A percentile compares a stretch with the other conserved stretches of the same genome.
Conservation (phyloP, 1,140 invertebrate genomes). For the Phymastichus coffea region DNA sequence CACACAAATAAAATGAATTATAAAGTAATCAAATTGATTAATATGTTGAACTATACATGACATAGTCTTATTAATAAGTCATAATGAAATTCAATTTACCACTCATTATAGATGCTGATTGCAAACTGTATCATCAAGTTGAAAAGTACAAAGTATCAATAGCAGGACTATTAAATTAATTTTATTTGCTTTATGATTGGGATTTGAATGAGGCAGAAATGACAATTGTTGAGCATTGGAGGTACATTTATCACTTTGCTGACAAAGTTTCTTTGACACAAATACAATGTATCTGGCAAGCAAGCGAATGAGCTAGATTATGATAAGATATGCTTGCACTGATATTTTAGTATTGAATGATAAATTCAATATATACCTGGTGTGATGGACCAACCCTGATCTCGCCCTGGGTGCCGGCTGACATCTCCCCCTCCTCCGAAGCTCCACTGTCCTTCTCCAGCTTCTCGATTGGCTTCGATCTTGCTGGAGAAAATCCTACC, state of each 20-base stretch:
- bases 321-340: no score
- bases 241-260: no score
- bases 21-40: no score
- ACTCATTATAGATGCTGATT: not conserved
- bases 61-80: conserved; percentile 1
- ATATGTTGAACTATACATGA: not conserved
- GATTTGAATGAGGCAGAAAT: conserved; percentile 1
- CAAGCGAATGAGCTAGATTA: no score
- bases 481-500: conserved; percentile 54
- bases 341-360: no score
- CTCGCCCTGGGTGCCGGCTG: conserved; percentile 84
- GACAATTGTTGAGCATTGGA: not conserved
- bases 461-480: conserved; percentile 53
- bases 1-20: not conserved
- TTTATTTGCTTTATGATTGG: not conserved
- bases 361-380: conserved; percentile 79
- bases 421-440: conserved; percentile 61
- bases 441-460: conserved; percentile 58
- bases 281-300: no score
- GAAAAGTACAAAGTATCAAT: not conserved
- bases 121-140: not conserved
- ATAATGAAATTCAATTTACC: not conserved
- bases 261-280: no score
- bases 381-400: conserved; percentile 92
- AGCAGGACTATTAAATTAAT: not conserved